phyloP scores from a whole-genome alignment of 2,888 invertebrate species.

The Leucoma salicis region DNA sequence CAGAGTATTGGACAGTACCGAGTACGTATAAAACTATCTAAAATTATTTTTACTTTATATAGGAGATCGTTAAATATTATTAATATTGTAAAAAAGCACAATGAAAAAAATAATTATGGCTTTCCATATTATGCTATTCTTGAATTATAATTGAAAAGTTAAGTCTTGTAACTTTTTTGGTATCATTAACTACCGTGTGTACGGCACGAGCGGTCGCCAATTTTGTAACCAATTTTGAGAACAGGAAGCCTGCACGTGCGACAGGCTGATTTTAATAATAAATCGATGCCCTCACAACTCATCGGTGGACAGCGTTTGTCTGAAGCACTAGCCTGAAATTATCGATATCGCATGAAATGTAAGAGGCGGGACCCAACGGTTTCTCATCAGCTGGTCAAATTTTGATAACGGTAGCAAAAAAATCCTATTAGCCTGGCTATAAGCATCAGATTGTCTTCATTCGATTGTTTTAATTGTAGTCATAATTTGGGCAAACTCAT shows the following conservation, averaged over 20 bases:
- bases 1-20: too few relatives aligned
- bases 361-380: conserved; percentile 70
- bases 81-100: too few relatives aligned
- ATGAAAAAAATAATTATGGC: conserved; percentile 49
- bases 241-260: conserved; percentile 69
- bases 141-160: conserved; percentile 69
- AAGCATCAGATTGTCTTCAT: too few relatives aligned
- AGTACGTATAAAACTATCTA: too few relatives aligned
- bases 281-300: conserved; percentile 71
- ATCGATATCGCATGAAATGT: conserved; percentile 68
- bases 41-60: too few relatives aligned
- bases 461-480: too few relatives aligned
- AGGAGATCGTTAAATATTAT: too few relatives aligned
- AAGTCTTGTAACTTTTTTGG: conserved; percentile 55
- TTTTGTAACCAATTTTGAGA: conserved; percentile 73
- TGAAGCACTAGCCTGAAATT: conserved; percentile 64
- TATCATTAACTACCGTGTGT: conserved; percentile 63
- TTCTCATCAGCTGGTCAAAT: conserved; percentile 51
- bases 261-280: conserved; percentile 77
- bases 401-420: conserved; percentile 67
- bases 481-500: too few relatives aligned
- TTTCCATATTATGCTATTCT: conserved; percentile 56
- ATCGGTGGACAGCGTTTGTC: conserved; percentile 59
- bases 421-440: too few relatives aligned
- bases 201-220: conserved; percentile 73